Evolutionary conservation across 2,888 invertebrate species (phyloP).

Genomic region (Sturmia bella): DNA sequence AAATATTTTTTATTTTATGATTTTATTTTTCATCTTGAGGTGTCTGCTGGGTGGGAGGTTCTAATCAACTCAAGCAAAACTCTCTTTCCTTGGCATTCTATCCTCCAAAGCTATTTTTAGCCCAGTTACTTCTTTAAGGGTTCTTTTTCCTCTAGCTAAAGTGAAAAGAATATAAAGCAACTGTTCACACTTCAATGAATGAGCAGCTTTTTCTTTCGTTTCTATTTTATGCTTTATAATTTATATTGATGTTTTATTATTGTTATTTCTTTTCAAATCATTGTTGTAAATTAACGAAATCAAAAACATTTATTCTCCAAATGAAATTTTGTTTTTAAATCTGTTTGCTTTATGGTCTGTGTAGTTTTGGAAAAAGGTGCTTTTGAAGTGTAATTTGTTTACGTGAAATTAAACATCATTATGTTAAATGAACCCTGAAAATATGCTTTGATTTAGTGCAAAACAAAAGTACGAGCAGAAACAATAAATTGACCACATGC

Average conservation of each 20-base stretch:
- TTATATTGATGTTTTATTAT: too few relatives aligned
- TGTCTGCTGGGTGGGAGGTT: too few relatives aligned
- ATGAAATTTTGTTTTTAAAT: conserved; percentile 8
- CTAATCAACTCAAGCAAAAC: too few relatives aligned
- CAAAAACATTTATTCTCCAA: conserved; percentile 8
- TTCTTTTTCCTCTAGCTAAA: too few relatives aligned
- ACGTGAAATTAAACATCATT: conserved; percentile 42
- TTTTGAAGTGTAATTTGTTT: conserved; percentile 36
- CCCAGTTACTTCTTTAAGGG: too few relatives aligned
- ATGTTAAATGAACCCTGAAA: conserved; percentile 56
- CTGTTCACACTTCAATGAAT: too few relatives aligned
- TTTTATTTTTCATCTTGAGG: conserved; percentile 5
- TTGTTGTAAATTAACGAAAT: conserved; percentile 19
- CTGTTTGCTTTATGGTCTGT: conserved; percentile 47
- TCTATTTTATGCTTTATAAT: too few relatives aligned
- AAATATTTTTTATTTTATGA: conserved; percentile 17
- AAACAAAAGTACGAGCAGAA: background rate
- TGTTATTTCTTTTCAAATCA: too few relatives aligned
- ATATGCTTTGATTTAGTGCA: conserved; percentile 45
- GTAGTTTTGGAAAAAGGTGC: conserved; percentile 15
- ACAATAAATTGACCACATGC: background rate
- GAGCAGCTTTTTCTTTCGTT: too few relatives aligned
- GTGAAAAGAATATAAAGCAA: too few relatives aligned
- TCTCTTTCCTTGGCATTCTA: too few relatives aligned
- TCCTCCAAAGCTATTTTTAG: too few relatives aligned